Percentiles rank a stretch among this genome's conserved stretches.
Evolutionary conservation across 2,113 vertebrate species (phyloP).

Genomic region (Polypterus senegalus): DNA sequence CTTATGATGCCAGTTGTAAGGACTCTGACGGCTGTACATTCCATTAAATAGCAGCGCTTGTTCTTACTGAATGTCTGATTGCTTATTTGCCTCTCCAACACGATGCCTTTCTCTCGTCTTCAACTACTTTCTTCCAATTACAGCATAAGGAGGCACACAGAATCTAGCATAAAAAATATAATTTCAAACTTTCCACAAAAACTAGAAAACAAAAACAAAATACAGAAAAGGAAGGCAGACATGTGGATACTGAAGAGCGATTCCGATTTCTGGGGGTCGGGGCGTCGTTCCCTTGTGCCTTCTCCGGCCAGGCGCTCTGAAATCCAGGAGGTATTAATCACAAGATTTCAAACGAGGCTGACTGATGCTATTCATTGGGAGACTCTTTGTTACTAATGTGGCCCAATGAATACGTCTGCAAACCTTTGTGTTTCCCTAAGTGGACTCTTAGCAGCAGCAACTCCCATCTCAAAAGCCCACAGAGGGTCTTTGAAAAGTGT

Average conservation of each 20-base stretch:
- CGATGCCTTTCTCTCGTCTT: too few species aligned
- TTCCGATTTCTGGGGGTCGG: conserved; percentile 11
- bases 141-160: too few species aligned
- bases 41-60: too few species aligned
- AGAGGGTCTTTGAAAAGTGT: conserved; percentile 57
- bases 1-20: too few species aligned
- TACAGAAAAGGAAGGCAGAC: conserved; percentile 17
- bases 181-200: too few species aligned
- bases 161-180: too few species aligned
- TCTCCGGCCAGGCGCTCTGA: conserved; percentile 19
- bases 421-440: conserved; percentile 66
- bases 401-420: conserved; percentile 65
- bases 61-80: too few species aligned
- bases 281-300: conserved; percentile 27
- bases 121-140: too few species aligned
- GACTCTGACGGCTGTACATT: too few species aligned
- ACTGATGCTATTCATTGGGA: conserved; percentile 66
- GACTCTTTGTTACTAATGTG: conserved; percentile 54
- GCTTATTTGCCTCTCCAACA: too few species aligned
- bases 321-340: conserved; percentile 73
- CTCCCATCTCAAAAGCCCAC: conserved; percentile 52
- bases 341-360: conserved; percentile 54
- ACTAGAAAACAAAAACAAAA: too few species aligned
- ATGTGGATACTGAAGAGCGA: conserved; percentile 29
- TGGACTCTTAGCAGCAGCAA: conserved; percentile 58